Conservation (phyloP, 1,140 invertebrate species). For the Dufourea novaeangliae region DNA sequence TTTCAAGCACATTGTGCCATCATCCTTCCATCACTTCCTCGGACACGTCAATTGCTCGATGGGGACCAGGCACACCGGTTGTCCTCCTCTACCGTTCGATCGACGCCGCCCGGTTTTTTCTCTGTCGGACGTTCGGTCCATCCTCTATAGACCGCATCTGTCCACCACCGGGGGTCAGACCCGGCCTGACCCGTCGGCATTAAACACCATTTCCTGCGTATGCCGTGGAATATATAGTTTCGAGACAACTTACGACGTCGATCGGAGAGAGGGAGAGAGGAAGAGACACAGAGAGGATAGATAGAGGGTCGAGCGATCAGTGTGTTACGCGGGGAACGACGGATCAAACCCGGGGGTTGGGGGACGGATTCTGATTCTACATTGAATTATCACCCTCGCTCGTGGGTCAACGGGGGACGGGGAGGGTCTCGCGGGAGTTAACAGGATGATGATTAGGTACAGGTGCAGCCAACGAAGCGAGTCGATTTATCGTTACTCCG, state of each 20-base stretch:
- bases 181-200: conserved; percentile 52
- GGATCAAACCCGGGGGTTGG: conserved; percentile 39
- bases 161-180: conserved; percentile 48
- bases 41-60: conserved; percentile 69
- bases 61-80: conserved; percentile 58
- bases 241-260: conserved; percentile 51
- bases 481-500: conserved; percentile 51
- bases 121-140: conserved; percentile 28
- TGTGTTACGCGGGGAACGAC: background rate
- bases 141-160: conserved; percentile 47
- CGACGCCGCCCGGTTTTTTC: conserved; percentile 35
- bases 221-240: conserved; percentile 57
- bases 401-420: conserved; percentile 36
- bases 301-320: background rate
- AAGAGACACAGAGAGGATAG: background rate
- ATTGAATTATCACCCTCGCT: conserved; percentile 67
- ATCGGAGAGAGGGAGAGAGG: background rate
- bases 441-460: conserved; percentile 59
- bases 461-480: conserved; percentile 47
- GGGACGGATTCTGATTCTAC: conserved; percentile 59
- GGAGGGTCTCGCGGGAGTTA: conserved; percentile 48
- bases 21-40: conserved; percentile 77
- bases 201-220: conserved; percentile 75
- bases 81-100: conserved; percentile 40
- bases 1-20: conserved; percentile 70